Percentiles rank a stretch among this genome's conserved stretches.
These are phyloP conservation scores for Bactericera cockerelli DNA, from an alignment of 1,140 invertebrate species.

Conservation along the genomic window DNA sequence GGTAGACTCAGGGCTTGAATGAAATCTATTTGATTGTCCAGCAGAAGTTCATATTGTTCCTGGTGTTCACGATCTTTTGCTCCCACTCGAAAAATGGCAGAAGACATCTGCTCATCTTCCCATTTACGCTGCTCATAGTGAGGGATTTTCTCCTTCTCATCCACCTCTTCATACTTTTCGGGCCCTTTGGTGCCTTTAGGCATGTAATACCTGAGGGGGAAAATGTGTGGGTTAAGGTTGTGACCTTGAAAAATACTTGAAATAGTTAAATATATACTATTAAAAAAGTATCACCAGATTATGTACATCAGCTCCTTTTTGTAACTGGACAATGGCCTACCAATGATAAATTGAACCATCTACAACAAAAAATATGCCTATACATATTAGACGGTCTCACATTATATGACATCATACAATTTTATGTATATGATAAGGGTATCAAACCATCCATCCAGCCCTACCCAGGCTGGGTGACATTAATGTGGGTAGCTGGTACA, in stretches of 20 bases:
- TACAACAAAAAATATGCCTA: no score
- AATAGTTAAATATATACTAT: not conserved
- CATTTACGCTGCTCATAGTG: slow-evolving; percentile 93
- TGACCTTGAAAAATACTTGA: slow-evolving; percentile 10
- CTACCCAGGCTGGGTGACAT: no score
- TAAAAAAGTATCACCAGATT: no score
- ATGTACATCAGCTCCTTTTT: no score
- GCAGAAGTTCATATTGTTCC: slow-evolving; percentile 81
- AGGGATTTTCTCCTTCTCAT: slow-evolving; percentile 65
- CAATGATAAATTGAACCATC: no score
- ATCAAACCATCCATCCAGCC: no score
- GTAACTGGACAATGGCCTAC: no score
- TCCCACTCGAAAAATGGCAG: slow-evolving; percentile 84
- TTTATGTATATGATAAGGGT: no score
- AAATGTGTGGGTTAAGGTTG: no score
- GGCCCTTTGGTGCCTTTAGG: slow-evolving; percentile 25
- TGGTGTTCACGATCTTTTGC: slow-evolving; percentile 67
- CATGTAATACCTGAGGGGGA: slow-evolving; percentile 21
- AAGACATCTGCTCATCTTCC: slow-evolving; percentile 94
- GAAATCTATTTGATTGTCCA: slow-evolving; percentile 97
- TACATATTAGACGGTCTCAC: no score
- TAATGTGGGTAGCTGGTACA: no score
- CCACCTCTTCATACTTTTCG: slow-evolving; percentile 71
- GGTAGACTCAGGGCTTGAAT: slow-evolving; percentile 83
- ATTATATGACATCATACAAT: no score